phyloP scores from a whole-genome alignment of 2,797 vertebrate species.

The Anolis apletophallus region DNA sequence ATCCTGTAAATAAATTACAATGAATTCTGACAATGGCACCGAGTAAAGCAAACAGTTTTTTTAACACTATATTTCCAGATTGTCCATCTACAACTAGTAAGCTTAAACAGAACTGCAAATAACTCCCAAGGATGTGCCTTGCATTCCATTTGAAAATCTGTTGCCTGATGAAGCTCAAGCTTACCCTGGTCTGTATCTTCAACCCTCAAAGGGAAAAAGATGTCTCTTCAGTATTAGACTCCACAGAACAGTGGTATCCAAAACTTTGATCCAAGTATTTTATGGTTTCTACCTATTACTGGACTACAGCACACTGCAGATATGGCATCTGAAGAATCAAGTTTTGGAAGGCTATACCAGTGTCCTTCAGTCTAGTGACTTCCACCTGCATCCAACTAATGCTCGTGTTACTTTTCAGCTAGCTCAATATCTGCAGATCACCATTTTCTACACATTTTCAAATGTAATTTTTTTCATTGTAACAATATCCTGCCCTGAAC shows the following conservation, averaged over 20 bases:
- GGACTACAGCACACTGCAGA: background rate
- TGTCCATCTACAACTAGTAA: background rate
- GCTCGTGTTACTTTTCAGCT: too few relatives aligned
- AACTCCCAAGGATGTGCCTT: background rate
- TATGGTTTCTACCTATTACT: too few relatives aligned
- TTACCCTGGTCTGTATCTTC: background rate
- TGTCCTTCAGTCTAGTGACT: too few relatives aligned
- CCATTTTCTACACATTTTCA: background rate
- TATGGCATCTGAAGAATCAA: background rate
- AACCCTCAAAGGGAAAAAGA: background rate
- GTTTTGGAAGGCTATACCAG: background rate
- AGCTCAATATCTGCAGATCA: too few relatives aligned
- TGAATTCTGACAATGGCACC: background rate
- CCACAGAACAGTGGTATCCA: background rate
- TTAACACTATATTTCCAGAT: background rate
- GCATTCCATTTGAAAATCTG: background rate
- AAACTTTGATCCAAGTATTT: too few relatives aligned
- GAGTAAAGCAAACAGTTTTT: constrained; percentile 5
- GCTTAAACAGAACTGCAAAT: background rate
- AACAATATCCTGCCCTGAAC: background rate
- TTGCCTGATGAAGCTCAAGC: background rate
- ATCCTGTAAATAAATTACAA: background rate
- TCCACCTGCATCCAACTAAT: too few relatives aligned
- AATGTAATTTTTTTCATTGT: background rate
- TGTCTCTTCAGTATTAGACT: background rate